Evolutionary conservation across 2,888 invertebrate species (phyloP), one percentile per base, ranked within the genome.

Genomic region (Drosophila peninsularis): DNA sequence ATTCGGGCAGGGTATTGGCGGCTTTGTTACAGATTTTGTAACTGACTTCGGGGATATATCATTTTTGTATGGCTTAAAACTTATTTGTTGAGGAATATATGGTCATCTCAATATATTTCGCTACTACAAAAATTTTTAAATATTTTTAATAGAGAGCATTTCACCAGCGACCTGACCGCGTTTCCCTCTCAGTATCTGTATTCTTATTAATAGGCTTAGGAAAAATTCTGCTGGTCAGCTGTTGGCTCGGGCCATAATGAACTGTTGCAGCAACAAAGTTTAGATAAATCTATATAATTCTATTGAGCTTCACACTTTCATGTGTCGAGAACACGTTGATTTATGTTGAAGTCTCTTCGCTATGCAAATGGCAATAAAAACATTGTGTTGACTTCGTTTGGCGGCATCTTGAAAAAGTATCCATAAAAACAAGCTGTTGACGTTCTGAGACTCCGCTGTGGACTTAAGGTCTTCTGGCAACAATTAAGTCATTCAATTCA

Each of bases 251-350:
- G 32, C 14, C 21, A 19, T 71, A 73, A 75, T 77, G 74, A 75
- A 75, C 69, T 69, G 64, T 64, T 64, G 47, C 49, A 57, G 52
- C 52, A 62, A 64, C 56, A 54, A 45, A n/a, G 55, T 50, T 76
- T 37, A 61, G 50, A 75, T 72, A 60, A 68, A 63, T 57, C 63
- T 37, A 24, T 42, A 53, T 62, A 71, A 62, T 71, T 62, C 60
- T 53, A 54, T 57, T 21, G 45, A 64, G 41, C 56, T 76, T 77
- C 42, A 75, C 73, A 77, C 78, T 60, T 75, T 45, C 52, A 66
- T 27, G 21, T 71, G 52, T 42, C 37, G 34, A 64, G 57, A 52
- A 52, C 32, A 50, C 57, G 21, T 57, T 69, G 73, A 75, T 73
- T 77, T 75, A 77, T 78, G 50, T 14, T 14, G 24, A 21, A n/a